Conservation (phyloP, 2,888 invertebrate genomes). For the Phengaris arion region DNA sequence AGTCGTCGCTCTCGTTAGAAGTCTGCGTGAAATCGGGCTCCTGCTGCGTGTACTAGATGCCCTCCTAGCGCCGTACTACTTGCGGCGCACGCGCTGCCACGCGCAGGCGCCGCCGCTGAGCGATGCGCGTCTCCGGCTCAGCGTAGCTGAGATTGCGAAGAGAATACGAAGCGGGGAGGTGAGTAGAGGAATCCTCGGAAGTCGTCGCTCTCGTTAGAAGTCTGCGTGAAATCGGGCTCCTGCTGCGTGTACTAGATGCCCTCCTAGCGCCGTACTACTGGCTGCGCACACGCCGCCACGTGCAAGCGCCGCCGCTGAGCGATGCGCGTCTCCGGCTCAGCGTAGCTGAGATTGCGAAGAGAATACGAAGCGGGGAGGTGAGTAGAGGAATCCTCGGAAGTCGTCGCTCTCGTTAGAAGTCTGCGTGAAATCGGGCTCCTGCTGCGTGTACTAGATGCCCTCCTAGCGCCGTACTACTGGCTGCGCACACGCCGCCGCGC, state of each 20-base stretch:
- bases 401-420: too few species aligned
- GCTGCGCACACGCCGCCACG: constrained; percentile 49
- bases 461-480: constrained; percentile 66
- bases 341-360: constrained; percentile 78
- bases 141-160: constrained; percentile 79
- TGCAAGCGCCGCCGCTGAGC: constrained; percentile 59
- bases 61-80: constrained; percentile 61
- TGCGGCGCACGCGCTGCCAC: constrained; percentile 51
- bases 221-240: too few species aligned
- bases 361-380: constrained; percentile 80
- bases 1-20: too few species aligned
- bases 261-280: constrained; percentile 64
- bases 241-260: constrained; percentile 54
- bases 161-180: constrained; percentile 81
- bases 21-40: too few species aligned
- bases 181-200: constrained; percentile 38
- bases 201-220: too few species aligned
- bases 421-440: too few species aligned
- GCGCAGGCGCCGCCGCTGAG: constrained; percentile 60
- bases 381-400: constrained; percentile 37
- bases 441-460: constrained; percentile 53
- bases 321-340: constrained; percentile 76
- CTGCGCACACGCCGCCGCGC: constrained; percentile 47
- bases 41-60: constrained; percentile 55
- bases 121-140: constrained; percentile 74